Evolutionary conservation across 2,888 invertebrate genomes (phyloP).

Genomic region (Plemyria rubiginata): DNA sequence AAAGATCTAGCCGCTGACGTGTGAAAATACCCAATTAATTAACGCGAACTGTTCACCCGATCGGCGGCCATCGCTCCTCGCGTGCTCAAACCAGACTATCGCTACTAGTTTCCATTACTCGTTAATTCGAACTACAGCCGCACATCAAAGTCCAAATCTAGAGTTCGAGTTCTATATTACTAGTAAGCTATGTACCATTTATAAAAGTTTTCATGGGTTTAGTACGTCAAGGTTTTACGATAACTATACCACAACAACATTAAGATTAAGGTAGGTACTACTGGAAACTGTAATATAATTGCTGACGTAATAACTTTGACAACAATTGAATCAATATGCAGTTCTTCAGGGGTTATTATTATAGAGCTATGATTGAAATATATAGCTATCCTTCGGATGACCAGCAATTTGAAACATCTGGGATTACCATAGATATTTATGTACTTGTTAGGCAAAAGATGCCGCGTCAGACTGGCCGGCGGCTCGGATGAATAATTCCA

Average conservation of each 20-base stretch:
- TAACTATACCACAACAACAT: too few relatives aligned
- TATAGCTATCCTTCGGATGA: neutral
- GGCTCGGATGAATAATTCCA: constrained; percentile 7
- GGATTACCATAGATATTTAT: constrained; percentile 1
- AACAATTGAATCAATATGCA: too few relatives aligned
- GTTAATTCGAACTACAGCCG: constrained; percentile 55
- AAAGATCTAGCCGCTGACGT: constrained; percentile 83
- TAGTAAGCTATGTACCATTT: neutral
- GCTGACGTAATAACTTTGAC: too few relatives aligned
- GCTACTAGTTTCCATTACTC: constrained; percentile 60
- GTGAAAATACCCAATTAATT: constrained; percentile 86
- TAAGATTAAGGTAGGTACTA: too few relatives aligned
- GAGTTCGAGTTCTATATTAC: constrained; percentile 2
- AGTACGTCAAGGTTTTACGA: too few relatives aligned
- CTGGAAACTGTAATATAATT: too few relatives aligned
- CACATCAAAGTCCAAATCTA: constrained; percentile 41
- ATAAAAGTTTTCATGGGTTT: too few relatives aligned
- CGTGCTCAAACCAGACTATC: constrained; percentile 66
- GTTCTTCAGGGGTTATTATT: neutral
- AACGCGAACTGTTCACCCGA: constrained; percentile 73
- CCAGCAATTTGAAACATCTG: neutral
- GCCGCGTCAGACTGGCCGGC: constrained; percentile 2
- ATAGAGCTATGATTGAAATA: neutral
- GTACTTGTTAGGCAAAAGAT: constrained; percentile 4
- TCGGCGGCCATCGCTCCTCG: constrained; percentile 72